Evolutionary conservation across 2,113 vertebrate genomes (phyloP).

Genomic region (Cardinalis cardinalis): DNA sequence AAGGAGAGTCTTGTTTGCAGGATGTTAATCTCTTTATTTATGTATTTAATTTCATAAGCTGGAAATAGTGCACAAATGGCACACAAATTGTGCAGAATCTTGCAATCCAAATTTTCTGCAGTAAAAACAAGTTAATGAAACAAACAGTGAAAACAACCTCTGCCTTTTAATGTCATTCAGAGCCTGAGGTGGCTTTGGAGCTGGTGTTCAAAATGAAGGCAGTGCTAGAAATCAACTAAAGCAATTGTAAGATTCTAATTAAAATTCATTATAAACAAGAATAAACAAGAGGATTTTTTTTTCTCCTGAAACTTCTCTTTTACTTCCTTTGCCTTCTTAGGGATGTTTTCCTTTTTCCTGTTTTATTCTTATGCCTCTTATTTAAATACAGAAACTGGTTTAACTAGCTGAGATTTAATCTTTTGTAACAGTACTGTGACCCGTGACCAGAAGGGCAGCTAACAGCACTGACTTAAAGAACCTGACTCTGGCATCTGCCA

Average conservation of each 20-base stretch:
- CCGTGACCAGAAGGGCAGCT: background rate
- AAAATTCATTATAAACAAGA: background rate
- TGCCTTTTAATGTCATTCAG: background rate
- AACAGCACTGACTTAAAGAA: background rate
- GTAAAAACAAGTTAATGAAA: background rate
- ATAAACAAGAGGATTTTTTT: background rate
- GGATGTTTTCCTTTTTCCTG: background rate
- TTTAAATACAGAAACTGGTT: background rate
- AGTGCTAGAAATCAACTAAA: background rate
- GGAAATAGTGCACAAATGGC: background rate
- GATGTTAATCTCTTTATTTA: background rate
- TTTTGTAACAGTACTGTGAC: background rate
- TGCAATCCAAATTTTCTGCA: background rate
- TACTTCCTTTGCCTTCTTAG: background rate
- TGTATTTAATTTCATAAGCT: background rate
- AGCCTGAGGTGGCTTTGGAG: background rate
- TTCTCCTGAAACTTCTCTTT: background rate
- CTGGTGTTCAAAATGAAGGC: background rate
- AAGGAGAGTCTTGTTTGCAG: background rate
- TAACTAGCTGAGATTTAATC: background rate
- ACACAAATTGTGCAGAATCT: background rate
- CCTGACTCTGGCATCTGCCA: background rate
- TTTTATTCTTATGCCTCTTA: background rate
- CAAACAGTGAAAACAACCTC: background rate
- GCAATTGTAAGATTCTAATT: background rate